Evolutionary conservation across 37 sponge, comb jelly and placozoan species (phyloP).

Genomic region (Chondrosia reniformis): DNA sequence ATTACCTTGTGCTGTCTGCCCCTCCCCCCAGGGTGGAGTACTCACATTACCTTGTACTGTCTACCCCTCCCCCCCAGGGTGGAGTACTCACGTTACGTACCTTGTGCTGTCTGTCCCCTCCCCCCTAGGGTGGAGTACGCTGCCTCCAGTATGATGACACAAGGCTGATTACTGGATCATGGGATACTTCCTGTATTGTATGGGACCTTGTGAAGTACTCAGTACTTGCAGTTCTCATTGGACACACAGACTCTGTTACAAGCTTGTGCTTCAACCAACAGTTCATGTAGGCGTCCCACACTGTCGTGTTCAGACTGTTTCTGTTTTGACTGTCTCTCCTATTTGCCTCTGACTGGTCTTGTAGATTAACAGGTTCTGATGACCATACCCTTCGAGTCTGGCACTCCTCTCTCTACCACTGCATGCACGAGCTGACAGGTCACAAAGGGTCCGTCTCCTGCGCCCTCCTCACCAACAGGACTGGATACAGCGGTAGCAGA

Average conservation of each 20-base stretch:
- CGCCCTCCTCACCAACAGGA: constrained; percentile 19
- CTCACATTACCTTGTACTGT: too few relatives aligned
- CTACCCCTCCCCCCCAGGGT: too few relatives aligned
- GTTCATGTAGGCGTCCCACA: constrained; percentile 40
- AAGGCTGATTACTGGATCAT: constrained; percentile 74
- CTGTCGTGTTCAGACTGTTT: not conserved
- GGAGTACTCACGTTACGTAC: not conserved
- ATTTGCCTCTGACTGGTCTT: not conserved
- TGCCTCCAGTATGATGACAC: constrained; percentile 77
- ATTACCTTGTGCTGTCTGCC: too few relatives aligned
- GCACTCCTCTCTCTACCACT: constrained; percentile 51
- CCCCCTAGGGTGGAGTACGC: constrained; percentile 71
- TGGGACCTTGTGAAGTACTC: constrained; percentile 69
- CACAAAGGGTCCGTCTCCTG: constrained; percentile 62
- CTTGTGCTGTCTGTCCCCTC: not conserved
- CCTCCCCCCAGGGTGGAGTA: too few relatives aligned
- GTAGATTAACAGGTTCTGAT: constrained; percentile 75
- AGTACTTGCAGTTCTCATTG: constrained; percentile 29
- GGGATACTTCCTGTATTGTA: constrained; percentile 78
- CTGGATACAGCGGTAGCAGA: constrained; percentile 42
- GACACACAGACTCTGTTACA: constrained; percentile 71
- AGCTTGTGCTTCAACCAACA: constrained; percentile 54
- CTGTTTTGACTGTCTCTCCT: not conserved
- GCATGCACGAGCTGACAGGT: constrained; percentile 37
- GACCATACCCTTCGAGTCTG: constrained; percentile 74